These are phyloP conservation scores for Diphyllodes magnificus DNA, from an alignment of 2,113 vertebrate genomes.

Conservation along the genomic window DNA sequence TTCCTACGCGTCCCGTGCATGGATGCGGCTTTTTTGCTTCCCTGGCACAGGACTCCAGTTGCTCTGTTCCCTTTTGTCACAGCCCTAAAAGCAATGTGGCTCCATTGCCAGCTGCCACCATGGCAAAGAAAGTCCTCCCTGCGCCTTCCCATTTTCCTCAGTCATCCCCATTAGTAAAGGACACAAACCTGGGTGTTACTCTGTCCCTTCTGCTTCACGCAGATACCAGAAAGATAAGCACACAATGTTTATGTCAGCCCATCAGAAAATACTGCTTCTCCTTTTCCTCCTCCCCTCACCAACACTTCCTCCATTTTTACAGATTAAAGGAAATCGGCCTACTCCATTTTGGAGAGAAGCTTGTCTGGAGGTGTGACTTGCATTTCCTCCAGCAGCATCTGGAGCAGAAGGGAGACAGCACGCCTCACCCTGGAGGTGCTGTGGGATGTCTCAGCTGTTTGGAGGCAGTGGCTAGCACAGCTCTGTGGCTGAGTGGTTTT, in stretches of 20 bases:
- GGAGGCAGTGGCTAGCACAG: neutral
- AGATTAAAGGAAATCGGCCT: neutral
- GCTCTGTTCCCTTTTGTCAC: neutral
- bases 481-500: neutral
- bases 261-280: neutral
- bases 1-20: accelerated
- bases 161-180: accelerated
- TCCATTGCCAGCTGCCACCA: accelerated
- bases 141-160: accelerated
- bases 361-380: neutral
- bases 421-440: accelerated
- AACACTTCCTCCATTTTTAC: neutral
- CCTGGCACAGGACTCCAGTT: accelerated
- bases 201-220: no score
- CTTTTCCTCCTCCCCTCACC: neutral
- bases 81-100: accelerated
- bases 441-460: neutral
- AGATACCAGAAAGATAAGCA: neutral
- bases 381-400: neutral
- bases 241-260: neutral
- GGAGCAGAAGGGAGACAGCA: neutral
- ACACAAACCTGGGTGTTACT: neutral
- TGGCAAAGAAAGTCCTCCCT: neutral
- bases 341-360: neutral
- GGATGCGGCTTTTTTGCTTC: accelerated